Evolutionary conservation across 2,888 invertebrate genomes (phyloP).

Genomic region (Petrophora chlorosata): DNA sequence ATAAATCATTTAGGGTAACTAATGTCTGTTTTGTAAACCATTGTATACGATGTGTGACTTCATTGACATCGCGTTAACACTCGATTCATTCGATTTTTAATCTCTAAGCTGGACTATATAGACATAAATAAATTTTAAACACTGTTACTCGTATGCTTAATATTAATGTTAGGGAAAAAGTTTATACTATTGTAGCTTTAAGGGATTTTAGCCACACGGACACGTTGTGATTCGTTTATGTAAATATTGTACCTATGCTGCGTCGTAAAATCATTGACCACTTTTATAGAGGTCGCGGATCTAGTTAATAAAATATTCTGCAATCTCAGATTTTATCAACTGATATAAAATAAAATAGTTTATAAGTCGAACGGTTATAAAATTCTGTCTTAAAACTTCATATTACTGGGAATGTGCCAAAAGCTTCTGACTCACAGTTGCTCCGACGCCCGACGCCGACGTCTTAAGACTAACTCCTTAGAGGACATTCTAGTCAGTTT

Average conservation of each 20-base stretch:
- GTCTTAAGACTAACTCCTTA: conserved; percentile 72
- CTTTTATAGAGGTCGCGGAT: conserved; percentile 27
- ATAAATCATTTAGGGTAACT: conserved; percentile 55
- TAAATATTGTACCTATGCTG: conserved; percentile 60
- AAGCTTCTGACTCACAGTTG: conserved; percentile 68
- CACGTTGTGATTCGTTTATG: conserved; percentile 67
- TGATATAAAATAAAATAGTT: conserved; percentile 56
- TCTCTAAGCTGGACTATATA: conserved; percentile 71
- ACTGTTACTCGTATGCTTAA: conserved; percentile 82
- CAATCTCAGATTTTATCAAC: conserved; percentile 58
- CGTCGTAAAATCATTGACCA: conserved; percentile 37
- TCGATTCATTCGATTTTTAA: conserved; percentile 66
- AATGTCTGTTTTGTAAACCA: conserved; percentile 78
- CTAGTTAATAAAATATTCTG: conserved; percentile 43
- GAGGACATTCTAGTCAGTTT: conserved; percentile 80
- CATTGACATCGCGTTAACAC: conserved; percentile 69
- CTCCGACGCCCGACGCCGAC: conserved; percentile 66
- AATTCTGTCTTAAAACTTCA: conserved; percentile 65
- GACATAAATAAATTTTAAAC: conserved; percentile 78
- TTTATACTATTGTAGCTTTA: conserved; percentile 74
- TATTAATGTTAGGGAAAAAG: conserved; percentile 74
- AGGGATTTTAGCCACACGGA: conserved; percentile 73
- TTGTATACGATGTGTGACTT: conserved; percentile 83
- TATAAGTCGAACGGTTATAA: conserved; percentile 60
- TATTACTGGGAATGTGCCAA: conserved; percentile 79